Percentiles rank a stretch among this genome's conserved stretches.
These are phyloP conservation scores for Drosophila vallismaia DNA, from an alignment of 2,888 invertebrate genomes.

Conservation along the genomic window DNA sequence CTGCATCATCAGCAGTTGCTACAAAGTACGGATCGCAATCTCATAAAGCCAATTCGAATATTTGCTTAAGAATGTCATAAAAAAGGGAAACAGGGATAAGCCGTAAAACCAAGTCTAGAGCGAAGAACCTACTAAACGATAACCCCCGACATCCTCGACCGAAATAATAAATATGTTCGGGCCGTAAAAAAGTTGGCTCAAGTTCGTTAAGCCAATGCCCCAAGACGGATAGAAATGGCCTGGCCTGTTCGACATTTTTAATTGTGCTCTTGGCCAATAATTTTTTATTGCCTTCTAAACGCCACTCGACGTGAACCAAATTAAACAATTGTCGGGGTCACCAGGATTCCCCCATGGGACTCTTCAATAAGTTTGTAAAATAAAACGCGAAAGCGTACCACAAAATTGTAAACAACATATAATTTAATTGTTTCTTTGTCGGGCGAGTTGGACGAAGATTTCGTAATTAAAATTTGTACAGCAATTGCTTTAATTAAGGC, in stretches of 20 bases:
- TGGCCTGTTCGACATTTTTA: conserved; percentile 69
- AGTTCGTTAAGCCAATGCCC: conserved; percentile 44
- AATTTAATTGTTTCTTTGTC: conserved; percentile 39
- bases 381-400: conserved; percentile 48
- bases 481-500: conserved; percentile 72
- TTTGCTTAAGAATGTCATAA: conserved; percentile 69
- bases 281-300: conserved; percentile 70
- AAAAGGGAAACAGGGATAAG: conserved; percentile 41
- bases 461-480: conserved; percentile 72
- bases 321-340: conserved; percentile 68
- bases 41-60: conserved; percentile 56
- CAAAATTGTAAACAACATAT: conserved; percentile 43
- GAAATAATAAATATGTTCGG: conserved; percentile 63
- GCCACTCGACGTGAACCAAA: conserved; percentile 46
- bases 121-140: conserved; percentile 37
- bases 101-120: conserved; percentile 35
- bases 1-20: conserved; percentile 63
- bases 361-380: conserved; percentile 43
- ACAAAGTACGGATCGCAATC: conserved; percentile 39
- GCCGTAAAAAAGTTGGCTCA: conserved; percentile 64
- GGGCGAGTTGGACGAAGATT: conserved; percentile 34
- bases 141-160: conserved; percentile 33
- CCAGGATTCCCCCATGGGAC: not conserved
- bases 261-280: conserved; percentile 64
- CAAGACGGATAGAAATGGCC: conserved; percentile 7